Evolutionary conservation across 53 echinoderm and acorn worm genomes (phyloP), one percentile per base, ranked within the genome.

Genomic region (Mesocentrotus franciscanus): DNA sequence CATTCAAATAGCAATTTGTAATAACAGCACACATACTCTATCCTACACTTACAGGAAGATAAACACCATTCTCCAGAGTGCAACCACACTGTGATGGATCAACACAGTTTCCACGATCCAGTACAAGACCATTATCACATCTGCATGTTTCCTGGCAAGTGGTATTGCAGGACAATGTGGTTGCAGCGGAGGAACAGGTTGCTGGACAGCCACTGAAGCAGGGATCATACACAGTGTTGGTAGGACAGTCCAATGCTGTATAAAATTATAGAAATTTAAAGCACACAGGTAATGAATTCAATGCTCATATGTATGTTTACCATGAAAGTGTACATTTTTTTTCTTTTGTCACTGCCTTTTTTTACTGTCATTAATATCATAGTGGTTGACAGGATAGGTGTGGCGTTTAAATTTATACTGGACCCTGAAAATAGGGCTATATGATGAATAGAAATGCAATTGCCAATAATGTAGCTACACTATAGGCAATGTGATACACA

Each of bases 101-200:
- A 60, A 97, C 96, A 92, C 98, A 98, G 18, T 33, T 94, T 35
- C 95, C 96, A 91, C 97, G 96, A 60, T 98, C 97, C 57, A 97
- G 89, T 10, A 97, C 94, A 26, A 89, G 71, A 35, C 97, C 98
- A 79, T 96, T 96, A 39, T 96, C 96, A 93, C 97, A 98, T 68
- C 95, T 79, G 78, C 98, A 98, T 24, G 96, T 96, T 75, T 97
- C 98, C 90, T 96, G 94, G 56, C 97, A 97, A 60, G 83, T 94
- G n/a, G 33, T 57, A 93, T 78, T 93, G 74, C 93, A 93, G 26
- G 24, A 60, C 59, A 85, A 56, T 29, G 95, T 59, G 71, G 95
- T 97, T 22, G 87, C 71, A 58, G 49, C 90, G 35, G 92, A 61
- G 27, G 95, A 79, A 95, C 98, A 98, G 84, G 96, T 96, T 32